These are phyloP conservation scores for Cariama cristata DNA, from an alignment of 2,113 vertebrate species.

Conservation along the genomic window DNA sequence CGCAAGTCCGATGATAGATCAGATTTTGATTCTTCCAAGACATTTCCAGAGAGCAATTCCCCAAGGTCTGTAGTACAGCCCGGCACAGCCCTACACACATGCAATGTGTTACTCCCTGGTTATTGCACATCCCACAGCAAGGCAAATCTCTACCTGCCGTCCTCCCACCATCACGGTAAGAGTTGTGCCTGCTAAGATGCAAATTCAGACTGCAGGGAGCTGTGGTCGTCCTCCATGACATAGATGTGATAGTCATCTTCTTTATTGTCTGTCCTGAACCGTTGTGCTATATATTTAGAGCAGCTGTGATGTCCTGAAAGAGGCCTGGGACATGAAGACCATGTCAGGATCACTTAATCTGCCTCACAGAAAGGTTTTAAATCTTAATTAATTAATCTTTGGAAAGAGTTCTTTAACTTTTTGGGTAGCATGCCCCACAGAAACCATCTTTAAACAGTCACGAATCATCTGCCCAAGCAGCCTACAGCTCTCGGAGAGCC, in stretches of 20 bases:
- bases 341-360: neutral
- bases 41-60: neutral
- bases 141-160: neutral
- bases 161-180: neutral
- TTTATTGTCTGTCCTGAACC: neutral
- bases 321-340: too few species aligned
- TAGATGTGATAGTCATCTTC: neutral
- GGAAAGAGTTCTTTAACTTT: neutral
- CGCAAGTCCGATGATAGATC: neutral
- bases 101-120: too few species aligned
- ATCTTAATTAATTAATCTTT: neutral
- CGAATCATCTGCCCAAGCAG: neutral
- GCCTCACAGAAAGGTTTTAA: neutral
- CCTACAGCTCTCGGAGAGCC: constrained; percentile 12
- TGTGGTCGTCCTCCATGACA: neutral
- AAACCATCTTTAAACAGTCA: neutral
- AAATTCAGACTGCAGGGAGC: neutral
- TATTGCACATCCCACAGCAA: neutral
- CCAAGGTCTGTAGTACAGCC: neutral
- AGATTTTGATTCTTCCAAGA: neutral
- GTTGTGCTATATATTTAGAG: neutral
- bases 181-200: neutral
- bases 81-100: neutral
- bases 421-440: neutral
- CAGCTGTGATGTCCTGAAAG: neutral